A percentile compares a stretch with the other conserved stretches of the same genome.
These are phyloP conservation scores for Tenebrosternarchus preto DNA, from an alignment of 2,113 vertebrate genomes.

Conservation along the genomic window DNA sequence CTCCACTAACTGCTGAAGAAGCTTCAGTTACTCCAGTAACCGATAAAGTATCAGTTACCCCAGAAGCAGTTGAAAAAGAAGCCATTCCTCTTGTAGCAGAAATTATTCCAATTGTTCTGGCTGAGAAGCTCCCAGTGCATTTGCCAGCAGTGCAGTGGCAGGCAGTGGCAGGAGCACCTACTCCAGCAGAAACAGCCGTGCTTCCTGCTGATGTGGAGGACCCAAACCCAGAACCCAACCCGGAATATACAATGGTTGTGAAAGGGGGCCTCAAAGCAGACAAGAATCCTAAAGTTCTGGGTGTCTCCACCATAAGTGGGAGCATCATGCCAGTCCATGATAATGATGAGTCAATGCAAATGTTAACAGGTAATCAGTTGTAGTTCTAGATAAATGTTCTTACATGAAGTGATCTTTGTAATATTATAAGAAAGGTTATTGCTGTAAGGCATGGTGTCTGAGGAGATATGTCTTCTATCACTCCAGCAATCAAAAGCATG, in stretches of 20 bases:
- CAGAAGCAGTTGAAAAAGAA: background rate
- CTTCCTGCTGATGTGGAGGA: constrained; percentile 32
- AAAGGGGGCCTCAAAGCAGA: constrained; percentile 67
- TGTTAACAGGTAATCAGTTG: constrained; percentile 57
- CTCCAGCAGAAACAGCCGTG: constrained; percentile 15
- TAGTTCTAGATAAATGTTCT: background rate
- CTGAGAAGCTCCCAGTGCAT: background rate
- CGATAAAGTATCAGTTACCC: background rate
- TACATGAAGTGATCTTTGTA: too few species aligned
- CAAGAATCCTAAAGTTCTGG: constrained; percentile 68
- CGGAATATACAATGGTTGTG: constrained; percentile 71
- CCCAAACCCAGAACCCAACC: constrained; percentile 43
- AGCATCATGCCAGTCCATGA: constrained; percentile 66
- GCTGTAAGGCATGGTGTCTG: background rate
- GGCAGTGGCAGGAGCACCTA: background rate
- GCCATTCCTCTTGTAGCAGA: background rate
- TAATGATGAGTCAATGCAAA: constrained; percentile 56
- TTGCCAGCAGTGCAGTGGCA: background rate
- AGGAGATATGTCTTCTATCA: background rate
- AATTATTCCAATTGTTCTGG: background rate
- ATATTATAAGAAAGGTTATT: background rate
- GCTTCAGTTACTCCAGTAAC: background rate
- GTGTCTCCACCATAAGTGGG: constrained; percentile 63
- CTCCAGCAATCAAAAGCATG: too few species aligned
- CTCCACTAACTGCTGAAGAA: background rate